Evolutionary conservation across 2,797 vertebrate genomes (phyloP).

Genomic region (Poeciliopsis infans): DNA sequence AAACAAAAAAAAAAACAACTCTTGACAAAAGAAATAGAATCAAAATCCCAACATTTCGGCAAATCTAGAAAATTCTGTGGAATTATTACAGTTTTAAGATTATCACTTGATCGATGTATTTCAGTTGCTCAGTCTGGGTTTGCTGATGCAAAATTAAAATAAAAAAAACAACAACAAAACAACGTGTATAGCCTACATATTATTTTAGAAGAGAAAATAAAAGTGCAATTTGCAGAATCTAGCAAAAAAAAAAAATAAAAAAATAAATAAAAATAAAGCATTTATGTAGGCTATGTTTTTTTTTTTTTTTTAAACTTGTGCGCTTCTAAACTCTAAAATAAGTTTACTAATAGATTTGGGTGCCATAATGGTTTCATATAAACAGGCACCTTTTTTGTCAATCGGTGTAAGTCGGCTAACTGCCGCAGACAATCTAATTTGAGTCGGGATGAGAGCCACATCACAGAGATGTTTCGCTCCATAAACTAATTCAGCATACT

Average conservation of each 20-base stretch:
- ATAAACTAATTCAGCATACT: slow-evolving; percentile 85
- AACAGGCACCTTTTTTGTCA: neutral
- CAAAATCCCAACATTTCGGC: neutral
- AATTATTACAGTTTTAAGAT: neutral
- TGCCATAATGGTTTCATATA: neutral
- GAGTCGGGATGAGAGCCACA: slow-evolving; percentile 16
- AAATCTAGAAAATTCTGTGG: neutral
- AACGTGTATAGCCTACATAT: too few relatives aligned
- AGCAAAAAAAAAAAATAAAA: too few relatives aligned
- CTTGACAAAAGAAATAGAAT: neutral
- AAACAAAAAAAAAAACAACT: neutral
- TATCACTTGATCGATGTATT: neutral
- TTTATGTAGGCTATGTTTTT: fast-evolving
- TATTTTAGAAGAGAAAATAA: neutral
- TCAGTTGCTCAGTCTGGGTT: neutral
- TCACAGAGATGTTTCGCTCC: slow-evolving; percentile 15
- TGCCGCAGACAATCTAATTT: neutral
- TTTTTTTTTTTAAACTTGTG: neutral
- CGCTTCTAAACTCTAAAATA: neutral
- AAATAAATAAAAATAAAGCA: too few relatives aligned
- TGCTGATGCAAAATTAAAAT: neutral
- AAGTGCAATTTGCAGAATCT: neutral
- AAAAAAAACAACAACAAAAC: too few relatives aligned
- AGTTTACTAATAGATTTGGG: neutral
- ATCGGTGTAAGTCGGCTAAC: neutral